Conservation (phyloP, 37 sponge, comb jelly and placozoan genomes). For the Geodia barretti region DNA sequence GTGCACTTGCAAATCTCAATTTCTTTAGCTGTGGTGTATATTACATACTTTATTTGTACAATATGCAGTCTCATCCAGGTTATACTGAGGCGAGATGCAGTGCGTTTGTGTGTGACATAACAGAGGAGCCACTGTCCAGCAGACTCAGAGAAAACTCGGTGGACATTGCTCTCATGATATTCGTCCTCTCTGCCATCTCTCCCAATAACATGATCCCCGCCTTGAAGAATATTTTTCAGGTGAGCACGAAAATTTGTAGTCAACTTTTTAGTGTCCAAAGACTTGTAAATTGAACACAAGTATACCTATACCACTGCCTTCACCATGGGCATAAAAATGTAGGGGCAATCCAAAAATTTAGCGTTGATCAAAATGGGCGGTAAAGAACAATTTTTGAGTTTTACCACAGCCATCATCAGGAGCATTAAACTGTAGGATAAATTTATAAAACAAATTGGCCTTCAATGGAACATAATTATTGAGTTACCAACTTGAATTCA, state of each 20-base stretch:
- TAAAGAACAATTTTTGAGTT: no score
- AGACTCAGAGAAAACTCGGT: slow-evolving; percentile 51
- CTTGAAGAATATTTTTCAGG: slow-evolving; percentile 67
- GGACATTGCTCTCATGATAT: slow-evolving; percentile 83
- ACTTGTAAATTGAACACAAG: no score
- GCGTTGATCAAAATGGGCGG: no score
- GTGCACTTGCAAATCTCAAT: background rate
- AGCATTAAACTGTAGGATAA: no score
- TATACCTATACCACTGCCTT: no score
- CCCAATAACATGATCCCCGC: slow-evolving; percentile 81
- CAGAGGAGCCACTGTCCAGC: slow-evolving; percentile 44
- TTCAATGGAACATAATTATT: no score
- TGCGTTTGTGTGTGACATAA: slow-evolving; percentile 94
- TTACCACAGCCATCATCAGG: no score
- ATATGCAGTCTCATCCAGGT: slow-evolving; percentile 56
- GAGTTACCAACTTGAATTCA: no score
- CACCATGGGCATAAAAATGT: background rate
- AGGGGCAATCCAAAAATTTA: no score
- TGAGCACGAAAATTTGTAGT: no score
- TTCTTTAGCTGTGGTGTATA: background rate
- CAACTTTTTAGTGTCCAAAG: no score
- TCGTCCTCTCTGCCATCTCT: slow-evolving; percentile 92
- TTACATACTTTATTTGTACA: background rate
- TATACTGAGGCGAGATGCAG: slow-evolving; percentile 54
- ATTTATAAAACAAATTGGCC: no score